These are phyloP conservation scores for Podarcis raffonei DNA, from an alignment of 2,113 vertebrate genomes.

Conservation along the genomic window DNA sequence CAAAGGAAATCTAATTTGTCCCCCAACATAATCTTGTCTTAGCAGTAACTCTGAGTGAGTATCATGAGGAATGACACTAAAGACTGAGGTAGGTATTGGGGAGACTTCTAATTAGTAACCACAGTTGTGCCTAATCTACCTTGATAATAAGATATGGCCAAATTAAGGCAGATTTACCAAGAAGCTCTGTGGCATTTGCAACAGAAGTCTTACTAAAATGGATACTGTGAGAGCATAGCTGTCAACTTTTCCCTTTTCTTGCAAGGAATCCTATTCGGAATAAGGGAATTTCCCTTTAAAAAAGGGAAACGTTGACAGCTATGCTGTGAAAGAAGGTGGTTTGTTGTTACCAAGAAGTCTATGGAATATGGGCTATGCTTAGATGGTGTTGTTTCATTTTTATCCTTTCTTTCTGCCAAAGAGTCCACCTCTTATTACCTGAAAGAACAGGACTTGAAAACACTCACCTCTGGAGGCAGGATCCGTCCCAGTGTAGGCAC, in stretches of 20 bases:
- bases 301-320: no score
- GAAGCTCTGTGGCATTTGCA: neutral
- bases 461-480: neutral
- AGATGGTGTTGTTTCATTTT: neutral
- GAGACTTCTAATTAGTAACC: neutral
- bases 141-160: neutral
- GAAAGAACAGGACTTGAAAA: neutral
- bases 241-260: no score
- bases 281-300: no score
- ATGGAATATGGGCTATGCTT: neutral
- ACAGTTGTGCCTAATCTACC: neutral
- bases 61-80: neutral
- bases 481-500: neutral
- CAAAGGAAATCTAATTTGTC: constrained; percentile 17
- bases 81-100: neutral
- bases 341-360: neutral
- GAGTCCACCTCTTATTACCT: neutral
- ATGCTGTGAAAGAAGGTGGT: neutral
- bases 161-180: neutral
- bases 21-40: neutral
- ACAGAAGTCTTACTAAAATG: neutral
- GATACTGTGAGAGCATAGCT: neutral
- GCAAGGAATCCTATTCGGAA: no score
- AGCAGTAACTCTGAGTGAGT: neutral
- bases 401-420: neutral